These are phyloP conservation scores for Cylloceria caligata DNA, from an alignment of 2,888 invertebrate species.

Conservation along the genomic window DNA sequence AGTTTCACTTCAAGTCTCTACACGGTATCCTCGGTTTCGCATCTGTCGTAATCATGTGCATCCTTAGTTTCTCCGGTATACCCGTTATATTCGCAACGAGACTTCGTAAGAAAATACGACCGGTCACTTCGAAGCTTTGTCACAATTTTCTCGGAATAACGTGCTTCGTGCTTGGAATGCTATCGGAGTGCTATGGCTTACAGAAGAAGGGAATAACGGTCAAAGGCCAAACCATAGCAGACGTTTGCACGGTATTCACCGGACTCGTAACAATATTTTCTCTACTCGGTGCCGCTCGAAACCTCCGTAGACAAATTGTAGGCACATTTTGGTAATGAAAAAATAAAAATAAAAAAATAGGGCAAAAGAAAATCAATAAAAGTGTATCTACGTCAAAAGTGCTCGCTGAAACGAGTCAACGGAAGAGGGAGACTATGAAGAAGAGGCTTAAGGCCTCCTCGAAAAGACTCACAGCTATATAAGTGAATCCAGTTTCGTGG, in stretches of 20 bases:
- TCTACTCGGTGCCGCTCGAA: slow-evolving; percentile 71
- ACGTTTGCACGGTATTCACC: slow-evolving; percentile 65
- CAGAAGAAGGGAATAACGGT: slow-evolving; percentile 70
- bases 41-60: slow-evolving; percentile 85
- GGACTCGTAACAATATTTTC: slow-evolving; percentile 72
- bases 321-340: slow-evolving; percentile 5
- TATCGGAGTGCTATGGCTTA: slow-evolving; percentile 79
- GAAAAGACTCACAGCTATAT: slow-evolving; percentile 18
- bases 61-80: slow-evolving; percentile 85
- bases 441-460: slow-evolving; percentile 10
- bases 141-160: slow-evolving; percentile 86
- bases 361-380: not conserved
- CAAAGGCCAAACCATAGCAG: slow-evolving; percentile 44
- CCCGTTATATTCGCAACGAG: slow-evolving; percentile 86
- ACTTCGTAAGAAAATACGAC: slow-evolving; percentile 85
- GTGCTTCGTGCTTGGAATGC: slow-evolving; percentile 86
- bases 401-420: not conserved
- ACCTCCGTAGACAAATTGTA: slow-evolving; percentile 67
- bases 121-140: slow-evolving; percentile 85
- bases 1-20: slow-evolving; percentile 75
- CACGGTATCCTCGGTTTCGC: slow-evolving; percentile 82
- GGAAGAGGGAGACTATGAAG: not conserved
- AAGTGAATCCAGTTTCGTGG: slow-evolving; percentile 58
- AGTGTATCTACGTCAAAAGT: not conserved
- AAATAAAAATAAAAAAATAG: not conserved